Evolutionary conservation across 2,113 vertebrate species (phyloP), one percentile per base, ranked within the genome.

Genomic region (Amphiprion ocellaris): DNA sequence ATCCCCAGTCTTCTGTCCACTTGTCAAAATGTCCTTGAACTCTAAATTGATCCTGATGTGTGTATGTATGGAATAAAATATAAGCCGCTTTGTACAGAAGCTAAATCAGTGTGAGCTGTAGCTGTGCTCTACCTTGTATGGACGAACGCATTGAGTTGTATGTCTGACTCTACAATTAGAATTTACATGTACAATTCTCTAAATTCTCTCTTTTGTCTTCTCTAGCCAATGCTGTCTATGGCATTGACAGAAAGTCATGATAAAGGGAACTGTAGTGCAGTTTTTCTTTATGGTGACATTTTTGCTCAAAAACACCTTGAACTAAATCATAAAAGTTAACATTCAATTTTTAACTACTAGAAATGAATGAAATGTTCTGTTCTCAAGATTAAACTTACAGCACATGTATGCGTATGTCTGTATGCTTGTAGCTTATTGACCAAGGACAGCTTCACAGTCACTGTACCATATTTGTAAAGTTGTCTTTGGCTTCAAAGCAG

Each of bases 381-480:
- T 44, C 41, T 44, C 41, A 12, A 47, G 21, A 62, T 52, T 15
- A 41, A 4, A 10, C 41, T 63, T n/a, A 14, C 21, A 59, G 49
- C 12, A 21, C 16, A 30, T 47, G 23, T 12, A 47, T 49, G 11
- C 15, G 14, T 15, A 12, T 44, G 10, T 10, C 12, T 44, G 19
- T 47, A 1, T 53, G 50, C 24, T 21, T 23, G 26, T 19, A 11
- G 50, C 30, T 60, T 19, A 2, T 24, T 37, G 44, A 68, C 33
- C 41, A 44, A 44, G 8, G 41, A 44, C 41, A 44, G 10, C 41
- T 15, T 37, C 33, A 37, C 62, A 58, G 33, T 1, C 33, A 9
- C 33, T 37, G 8, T 16, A 12, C 16, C 1, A 1, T 44, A 59
- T 69, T 75, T 79, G 66, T 52, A 16, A 68, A 69, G 41, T 50